phyloP scores from a whole-genome alignment of 2,888 invertebrate genomes.

The Margaritifera margaritifera region DNA sequence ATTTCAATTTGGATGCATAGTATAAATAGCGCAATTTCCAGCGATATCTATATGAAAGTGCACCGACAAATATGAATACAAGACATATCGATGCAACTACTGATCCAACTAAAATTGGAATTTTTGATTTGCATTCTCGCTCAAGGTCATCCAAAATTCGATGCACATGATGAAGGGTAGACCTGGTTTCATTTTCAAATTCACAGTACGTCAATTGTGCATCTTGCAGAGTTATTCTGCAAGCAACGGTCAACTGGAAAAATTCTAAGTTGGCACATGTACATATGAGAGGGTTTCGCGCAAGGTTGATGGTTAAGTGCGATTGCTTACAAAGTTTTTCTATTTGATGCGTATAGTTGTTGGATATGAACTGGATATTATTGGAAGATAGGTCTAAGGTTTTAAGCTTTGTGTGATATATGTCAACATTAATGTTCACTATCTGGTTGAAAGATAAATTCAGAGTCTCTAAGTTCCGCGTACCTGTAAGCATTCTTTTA shows the following conservation, averaged over 20 bases:
- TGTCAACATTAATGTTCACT: neutral
- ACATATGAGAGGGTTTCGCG: neutral
- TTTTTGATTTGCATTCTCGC: neutral
- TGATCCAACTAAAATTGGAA: neutral
- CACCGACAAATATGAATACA: neutral
- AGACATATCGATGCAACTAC: neutral
- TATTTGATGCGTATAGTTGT: neutral
- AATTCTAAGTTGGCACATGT: neutral
- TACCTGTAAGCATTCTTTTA: neutral
- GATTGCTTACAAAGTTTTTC: neutral
- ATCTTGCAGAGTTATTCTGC: too few species aligned
- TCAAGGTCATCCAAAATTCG: neutral
- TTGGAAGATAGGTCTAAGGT: neutral
- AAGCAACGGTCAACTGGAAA: neutral
- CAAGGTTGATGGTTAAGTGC: neutral
- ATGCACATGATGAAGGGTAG: neutral
- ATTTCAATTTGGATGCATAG: neutral
- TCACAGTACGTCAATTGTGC: too few species aligned
- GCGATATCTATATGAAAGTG: constrained; percentile 2
- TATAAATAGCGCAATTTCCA: constrained; percentile 5
- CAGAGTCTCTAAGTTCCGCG: neutral
- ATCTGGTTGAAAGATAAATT: neutral
- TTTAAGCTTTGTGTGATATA: constrained; percentile 3
- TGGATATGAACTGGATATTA: neutral
- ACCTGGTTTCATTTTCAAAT: too few species aligned